Evolutionary conservation across 2,888 invertebrate genomes (phyloP).

Genomic region (Megastigmus dorsalis): DNA sequence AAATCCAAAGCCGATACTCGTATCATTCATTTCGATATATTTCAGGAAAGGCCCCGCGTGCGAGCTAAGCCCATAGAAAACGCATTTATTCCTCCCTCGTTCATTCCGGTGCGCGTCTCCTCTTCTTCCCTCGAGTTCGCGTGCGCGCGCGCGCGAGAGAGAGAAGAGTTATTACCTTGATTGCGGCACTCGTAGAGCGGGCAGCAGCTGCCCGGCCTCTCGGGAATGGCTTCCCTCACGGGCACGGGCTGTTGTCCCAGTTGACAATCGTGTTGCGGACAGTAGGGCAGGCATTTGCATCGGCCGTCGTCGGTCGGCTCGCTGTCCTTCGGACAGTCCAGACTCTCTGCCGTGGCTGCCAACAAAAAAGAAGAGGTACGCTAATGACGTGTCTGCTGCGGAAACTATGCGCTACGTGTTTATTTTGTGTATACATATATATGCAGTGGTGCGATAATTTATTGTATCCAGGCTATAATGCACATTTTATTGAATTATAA

Average conservation of each 20-base stretch:
- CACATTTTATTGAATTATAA: no score
- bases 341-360: conserved; percentile 1
- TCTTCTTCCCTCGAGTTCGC: no score
- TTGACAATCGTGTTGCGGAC: conserved; percentile 65
- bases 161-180: conserved; percentile 63
- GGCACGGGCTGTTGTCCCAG: conserved; percentile 65
- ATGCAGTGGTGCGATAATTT: not conserved
- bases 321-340: conserved; percentile 68
- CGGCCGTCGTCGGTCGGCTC: conserved; percentile 64
- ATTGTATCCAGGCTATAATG: not conserved
- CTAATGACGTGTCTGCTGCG: no score
- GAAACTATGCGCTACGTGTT: not conserved
- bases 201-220: conserved; percentile 68
- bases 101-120: no score
- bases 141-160: not conserved
- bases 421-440: not conserved
- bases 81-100: no score
- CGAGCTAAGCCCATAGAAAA: no score
- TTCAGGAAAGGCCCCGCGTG: no score
- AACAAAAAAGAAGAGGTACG: not conserved
- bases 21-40: no score
- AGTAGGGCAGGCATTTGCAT: conserved; percentile 68
- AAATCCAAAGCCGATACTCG: no score
- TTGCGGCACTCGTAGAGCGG: conserved; percentile 69
- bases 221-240: conserved; percentile 62